phyloP scores from a whole-genome alignment of 2,888 invertebrate genomes.

The Xylota segnis region DNA sequence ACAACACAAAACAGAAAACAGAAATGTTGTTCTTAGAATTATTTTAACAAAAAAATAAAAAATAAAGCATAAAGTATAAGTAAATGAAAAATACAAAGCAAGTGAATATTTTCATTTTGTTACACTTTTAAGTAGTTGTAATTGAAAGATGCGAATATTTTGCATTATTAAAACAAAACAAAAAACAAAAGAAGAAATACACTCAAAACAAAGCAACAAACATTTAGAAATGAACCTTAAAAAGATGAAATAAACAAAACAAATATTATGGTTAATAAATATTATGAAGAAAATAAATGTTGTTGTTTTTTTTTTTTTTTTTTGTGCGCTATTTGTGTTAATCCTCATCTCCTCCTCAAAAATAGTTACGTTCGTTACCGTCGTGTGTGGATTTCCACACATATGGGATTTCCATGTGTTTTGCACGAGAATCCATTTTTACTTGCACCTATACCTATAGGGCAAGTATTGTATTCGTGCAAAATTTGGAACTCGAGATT shows the following conservation, averaged over 20 bases:
- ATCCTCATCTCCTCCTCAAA: no score
- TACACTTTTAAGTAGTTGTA: slow-evolving; percentile 71
- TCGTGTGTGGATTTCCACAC: no score
- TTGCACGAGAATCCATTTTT: no score
- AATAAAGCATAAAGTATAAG: slow-evolving; percentile 56
- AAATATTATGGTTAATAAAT: slow-evolving; percentile 54
- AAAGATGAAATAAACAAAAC: slow-evolving; percentile 9
- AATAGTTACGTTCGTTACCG: no score
- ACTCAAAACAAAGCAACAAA: slow-evolving; percentile 33
- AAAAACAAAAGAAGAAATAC: no score
- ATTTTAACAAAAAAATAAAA: slow-evolving; percentile 65
- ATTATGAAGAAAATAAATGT: slow-evolving; percentile 33
- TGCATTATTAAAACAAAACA: slow-evolving; percentile 50
- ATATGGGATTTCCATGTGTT: no score
- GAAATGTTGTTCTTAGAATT: slow-evolving; percentile 64
- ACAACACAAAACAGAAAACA: slow-evolving; percentile 59
- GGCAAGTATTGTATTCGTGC: no score
- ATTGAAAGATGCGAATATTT: slow-evolving; percentile 66
- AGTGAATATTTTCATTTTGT: slow-evolving; percentile 69
- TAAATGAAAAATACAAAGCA: slow-evolving; percentile 40
- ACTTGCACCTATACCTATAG: no score
- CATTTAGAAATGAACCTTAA: slow-evolving; percentile 55
- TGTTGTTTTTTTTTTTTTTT: neutral
- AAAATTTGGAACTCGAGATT: no score
- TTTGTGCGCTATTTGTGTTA: neutral